Evolutionary conservation across 2,888 invertebrate genomes (phyloP).

Genomic region (Dastarcus helophoroides): DNA sequence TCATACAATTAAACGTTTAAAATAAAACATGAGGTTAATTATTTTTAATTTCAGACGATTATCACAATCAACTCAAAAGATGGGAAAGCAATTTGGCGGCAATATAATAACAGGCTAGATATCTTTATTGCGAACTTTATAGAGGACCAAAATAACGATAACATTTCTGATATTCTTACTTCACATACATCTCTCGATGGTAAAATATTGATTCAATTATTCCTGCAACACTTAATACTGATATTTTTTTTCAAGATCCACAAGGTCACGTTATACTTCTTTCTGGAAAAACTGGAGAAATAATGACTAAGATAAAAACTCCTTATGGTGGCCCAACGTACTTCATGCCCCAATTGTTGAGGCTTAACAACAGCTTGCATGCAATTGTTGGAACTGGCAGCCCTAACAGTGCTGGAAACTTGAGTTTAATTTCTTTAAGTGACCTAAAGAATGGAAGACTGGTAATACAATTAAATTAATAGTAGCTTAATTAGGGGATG

Average conservation of each 20-base stretch:
- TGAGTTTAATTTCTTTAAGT: too few relatives aligned
- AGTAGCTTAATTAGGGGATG: too few relatives aligned
- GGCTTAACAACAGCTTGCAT: slow-evolving; percentile 47
- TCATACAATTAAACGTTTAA: too few relatives aligned
- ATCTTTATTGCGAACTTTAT: slow-evolving; percentile 61
- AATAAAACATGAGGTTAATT: too few relatives aligned
- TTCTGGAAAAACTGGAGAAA: slow-evolving; percentile 56
- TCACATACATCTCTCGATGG: slow-evolving; percentile 45
- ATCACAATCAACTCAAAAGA: slow-evolving; percentile 54
- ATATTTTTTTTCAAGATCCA: not conserved
- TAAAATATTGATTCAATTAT: slow-evolving; percentile 10
- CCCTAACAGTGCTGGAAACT: slow-evolving; percentile 57
- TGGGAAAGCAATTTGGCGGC: slow-evolving; percentile 55
- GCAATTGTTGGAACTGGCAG: slow-evolving; percentile 65
- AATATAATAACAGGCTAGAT: slow-evolving; percentile 39
- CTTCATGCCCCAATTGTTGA: slow-evolving; percentile 57
- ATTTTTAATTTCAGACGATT: slow-evolving; percentile 39
- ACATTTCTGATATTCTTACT: slow-evolving; percentile 55
- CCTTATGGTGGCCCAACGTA: slow-evolving; percentile 58
- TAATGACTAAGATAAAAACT: slow-evolving; percentile 48
- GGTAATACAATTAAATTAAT: too few relatives aligned
- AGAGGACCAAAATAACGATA: slow-evolving; percentile 58
- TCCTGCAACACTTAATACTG: not conserved
- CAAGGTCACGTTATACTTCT: slow-evolving; percentile 54
- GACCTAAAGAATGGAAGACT: too few relatives aligned